Evolutionary conservation across 2,888 invertebrate species (phyloP).

Genomic region (Caenorhabditis becei): DNA sequence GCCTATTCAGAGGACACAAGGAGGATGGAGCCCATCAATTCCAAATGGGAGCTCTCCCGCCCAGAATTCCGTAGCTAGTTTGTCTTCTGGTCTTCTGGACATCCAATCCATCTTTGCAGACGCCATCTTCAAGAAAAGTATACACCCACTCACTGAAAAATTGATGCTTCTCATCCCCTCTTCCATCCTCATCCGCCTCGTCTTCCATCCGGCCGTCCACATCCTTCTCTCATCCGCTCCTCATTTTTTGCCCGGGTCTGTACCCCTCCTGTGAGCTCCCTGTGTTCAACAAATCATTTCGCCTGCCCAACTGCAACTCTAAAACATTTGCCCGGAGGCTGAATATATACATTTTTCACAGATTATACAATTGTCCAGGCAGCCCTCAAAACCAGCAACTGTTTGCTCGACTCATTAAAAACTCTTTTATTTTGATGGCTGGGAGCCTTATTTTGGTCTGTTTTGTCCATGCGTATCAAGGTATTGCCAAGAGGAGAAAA

Average conservation of each 20-base stretch:
- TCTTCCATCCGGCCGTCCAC: conserved; percentile 12
- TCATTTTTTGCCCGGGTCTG: conserved; percentile 18
- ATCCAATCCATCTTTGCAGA: conserved; percentile 54
- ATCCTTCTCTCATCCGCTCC: conserved; percentile 8
- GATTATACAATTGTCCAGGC: conserved; percentile 9
- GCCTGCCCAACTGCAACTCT: conserved; percentile 2
- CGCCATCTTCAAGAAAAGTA: conserved; percentile 38
- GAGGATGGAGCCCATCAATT: conserved; percentile 32
- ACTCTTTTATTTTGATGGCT: too few relatives aligned
- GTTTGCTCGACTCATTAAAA: too few relatives aligned
- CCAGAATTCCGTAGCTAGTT: conserved; percentile 23
- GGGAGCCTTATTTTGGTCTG: too few relatives aligned
- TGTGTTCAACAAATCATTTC: conserved; percentile 40
- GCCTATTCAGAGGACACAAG: conserved; percentile 28
- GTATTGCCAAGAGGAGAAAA: not conserved
- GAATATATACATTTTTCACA: conserved; percentile 36
- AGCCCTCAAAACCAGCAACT: too few relatives aligned
- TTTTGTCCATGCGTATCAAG: too few relatives aligned
- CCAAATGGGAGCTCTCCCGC: conserved; percentile 38
- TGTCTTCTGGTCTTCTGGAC: conserved; percentile 23
- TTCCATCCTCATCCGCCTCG: conserved; percentile 12
- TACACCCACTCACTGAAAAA: conserved; percentile 55
- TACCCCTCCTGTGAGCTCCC: conserved; percentile 31
- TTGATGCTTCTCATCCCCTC: conserved; percentile 31
- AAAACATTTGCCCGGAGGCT: not conserved